phyloP scores from a whole-genome alignment of 2,113 vertebrate species.

The Mormyrus lacerda region DNA sequence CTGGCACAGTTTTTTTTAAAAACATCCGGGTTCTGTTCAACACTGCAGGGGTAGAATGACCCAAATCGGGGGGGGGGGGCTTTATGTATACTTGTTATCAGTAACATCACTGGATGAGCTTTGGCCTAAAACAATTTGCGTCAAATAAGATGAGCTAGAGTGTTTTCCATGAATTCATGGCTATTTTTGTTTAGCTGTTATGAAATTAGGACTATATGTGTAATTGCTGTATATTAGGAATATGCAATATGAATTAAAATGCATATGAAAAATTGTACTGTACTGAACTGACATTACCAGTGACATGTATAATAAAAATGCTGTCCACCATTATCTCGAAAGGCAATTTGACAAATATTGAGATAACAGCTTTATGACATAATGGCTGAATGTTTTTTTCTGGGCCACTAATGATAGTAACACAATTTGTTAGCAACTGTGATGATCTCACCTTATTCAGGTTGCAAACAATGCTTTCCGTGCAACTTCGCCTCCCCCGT shows the following conservation, averaged over 20 bases:
- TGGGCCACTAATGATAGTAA: background rate
- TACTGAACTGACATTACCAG: background rate
- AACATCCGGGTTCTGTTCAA: background rate
- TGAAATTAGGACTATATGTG: background rate
- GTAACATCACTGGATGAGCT: background rate
- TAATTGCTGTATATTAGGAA: background rate
- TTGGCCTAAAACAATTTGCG: background rate
- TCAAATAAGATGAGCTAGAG: background rate
- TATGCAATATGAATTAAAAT: background rate
- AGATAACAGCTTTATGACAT: background rate
- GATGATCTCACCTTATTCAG: background rate
- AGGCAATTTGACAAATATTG: background rate
- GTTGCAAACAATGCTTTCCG: constrained; percentile 31
- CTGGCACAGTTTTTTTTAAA: background rate
- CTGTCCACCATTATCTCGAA: background rate
- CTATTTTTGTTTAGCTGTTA: background rate
- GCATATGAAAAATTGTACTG: background rate
- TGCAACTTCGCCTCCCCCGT: background rate
- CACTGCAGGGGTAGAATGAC: background rate
- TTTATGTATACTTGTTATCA: background rate
- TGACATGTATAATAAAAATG: background rate
- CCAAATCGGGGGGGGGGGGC: background rate
- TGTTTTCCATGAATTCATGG: background rate
- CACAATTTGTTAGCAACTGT: background rate
- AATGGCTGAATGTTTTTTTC: background rate